These are phyloP conservation scores for Molossus molossus DNA, from an alignment of 2,797 vertebrate species.

Conservation along the genomic window DNA sequence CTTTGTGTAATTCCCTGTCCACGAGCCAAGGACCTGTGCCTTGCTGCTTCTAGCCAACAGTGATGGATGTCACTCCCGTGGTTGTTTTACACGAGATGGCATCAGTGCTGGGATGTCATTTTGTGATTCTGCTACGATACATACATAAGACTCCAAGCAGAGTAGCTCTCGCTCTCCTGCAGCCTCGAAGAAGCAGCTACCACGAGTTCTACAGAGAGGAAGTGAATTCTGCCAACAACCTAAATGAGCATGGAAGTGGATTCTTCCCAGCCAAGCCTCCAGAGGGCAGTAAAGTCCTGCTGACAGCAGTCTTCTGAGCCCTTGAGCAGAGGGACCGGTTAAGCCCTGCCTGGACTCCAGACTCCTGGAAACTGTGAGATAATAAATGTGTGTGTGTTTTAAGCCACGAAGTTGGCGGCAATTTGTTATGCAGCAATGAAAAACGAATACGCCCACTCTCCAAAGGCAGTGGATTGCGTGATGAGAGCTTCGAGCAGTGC, in stretches of 20 bases:
- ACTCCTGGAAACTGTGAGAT: background rate
- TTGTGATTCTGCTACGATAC: background rate
- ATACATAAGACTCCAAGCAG: background rate
- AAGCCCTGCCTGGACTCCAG: background rate
- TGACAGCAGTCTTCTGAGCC: background rate
- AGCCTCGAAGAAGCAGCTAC: background rate
- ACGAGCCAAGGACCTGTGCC: background rate
- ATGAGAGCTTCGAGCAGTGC: background rate
- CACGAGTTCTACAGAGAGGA: background rate
- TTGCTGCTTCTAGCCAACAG: background rate
- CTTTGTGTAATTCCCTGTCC: background rate
- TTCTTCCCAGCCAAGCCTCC: background rate
- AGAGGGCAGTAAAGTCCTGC: background rate
- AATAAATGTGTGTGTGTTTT: background rate
- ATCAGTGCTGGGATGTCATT: background rate
- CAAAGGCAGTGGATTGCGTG: background rate
- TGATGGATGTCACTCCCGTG: background rate
- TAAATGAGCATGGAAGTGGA: background rate
- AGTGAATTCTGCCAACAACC: background rate
- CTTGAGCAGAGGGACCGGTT: background rate
- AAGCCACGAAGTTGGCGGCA: background rate
- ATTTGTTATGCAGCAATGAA: background rate
- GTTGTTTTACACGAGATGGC: background rate
- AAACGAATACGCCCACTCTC: background rate
- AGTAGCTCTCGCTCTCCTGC: background rate